These are phyloP conservation scores for Netelia virgata DNA, from an alignment of 2,888 invertebrate genomes.

Conservation along the genomic window DNA sequence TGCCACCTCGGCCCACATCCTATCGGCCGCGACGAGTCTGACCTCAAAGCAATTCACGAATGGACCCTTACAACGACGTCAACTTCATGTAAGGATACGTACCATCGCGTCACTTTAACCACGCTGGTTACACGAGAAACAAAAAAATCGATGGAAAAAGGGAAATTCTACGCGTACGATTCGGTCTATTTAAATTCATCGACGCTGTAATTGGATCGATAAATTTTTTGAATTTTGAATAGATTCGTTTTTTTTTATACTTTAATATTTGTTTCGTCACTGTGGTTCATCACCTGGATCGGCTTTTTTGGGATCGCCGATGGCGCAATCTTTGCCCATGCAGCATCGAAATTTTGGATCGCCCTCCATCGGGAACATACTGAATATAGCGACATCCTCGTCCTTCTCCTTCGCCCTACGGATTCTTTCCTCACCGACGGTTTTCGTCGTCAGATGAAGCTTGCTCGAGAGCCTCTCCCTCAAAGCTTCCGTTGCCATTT, in stretches of 20 bases:
- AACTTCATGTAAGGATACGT: constrained; percentile 34
- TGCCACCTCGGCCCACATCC: constrained; percentile 76
- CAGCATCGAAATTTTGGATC: constrained; percentile 92
- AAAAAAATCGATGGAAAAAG: constrained; percentile 61
- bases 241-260: neutral
- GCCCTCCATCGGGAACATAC: constrained; percentile 93
- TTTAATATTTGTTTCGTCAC: neutral
- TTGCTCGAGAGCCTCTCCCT: constrained; percentile 90
- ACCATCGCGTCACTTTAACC: neutral
- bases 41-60: constrained; percentile 72
- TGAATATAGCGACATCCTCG: constrained; percentile 94
- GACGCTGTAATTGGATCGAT: neutral
- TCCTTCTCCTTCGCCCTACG: constrained; percentile 92
- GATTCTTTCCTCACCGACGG: constrained; percentile 93
- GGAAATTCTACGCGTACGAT: neutral
- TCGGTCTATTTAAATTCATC: neutral
- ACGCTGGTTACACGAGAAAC: neutral
- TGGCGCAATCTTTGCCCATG: constrained; percentile 90
- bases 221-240: too few relatives aligned
- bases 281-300: constrained; percentile 89
- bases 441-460: constrained; percentile 91
- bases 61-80: constrained; percentile 69
- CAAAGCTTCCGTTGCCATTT: constrained; percentile 91
- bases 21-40: constrained; percentile 67
- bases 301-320: constrained; percentile 92